Evolutionary conservation across 2,113 vertebrate genomes (phyloP), one percentile per base, ranked within the genome.

Genomic region (Crotalus tigris): DNA sequence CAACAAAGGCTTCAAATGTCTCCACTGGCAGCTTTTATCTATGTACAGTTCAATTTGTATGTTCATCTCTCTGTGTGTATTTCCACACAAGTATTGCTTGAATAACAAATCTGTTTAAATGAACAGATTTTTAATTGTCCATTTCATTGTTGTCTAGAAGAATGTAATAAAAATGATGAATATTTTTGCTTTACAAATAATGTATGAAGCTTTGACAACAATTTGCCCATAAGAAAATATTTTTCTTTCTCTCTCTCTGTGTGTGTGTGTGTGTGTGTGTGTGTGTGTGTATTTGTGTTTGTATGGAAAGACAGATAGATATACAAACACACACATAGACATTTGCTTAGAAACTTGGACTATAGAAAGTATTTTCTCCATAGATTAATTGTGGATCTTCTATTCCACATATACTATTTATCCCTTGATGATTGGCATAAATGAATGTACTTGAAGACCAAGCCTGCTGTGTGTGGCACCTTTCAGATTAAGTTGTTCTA

Each of bases 1-100:
- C 98, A 98, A 97, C 96, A 96, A 95, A 93, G 96, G 95, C 94
- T 94, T 97, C 97, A 97, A 97, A 98, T 97, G 96, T 96, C 96
- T 95, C 97, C 96, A 94, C 94, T 90, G 94, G 95, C 95, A 93
- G 96, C 94, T 95, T 96, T 97, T 96, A 96, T 44, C 75, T 81
- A 21, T 81, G 75, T 44, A 44, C 75, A 81, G 75, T 44, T 97
- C 96, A 54, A 39, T n/a, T n/a, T 89, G 51, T n/a, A 12, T 54
- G 17, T 17, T 12, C 24, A 29, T 39, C 19, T 15, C 0, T 88
- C 13, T 88, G 46, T 57, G 4, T 90, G 21, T 96, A 95, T 94
- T 97, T 93, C 94, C 97, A 97, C 97, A 95, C 96, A 97, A 97
- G 94, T 94, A 97, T 92, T 96, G 95, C 97, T 97, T 90, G 75